Evolutionary conservation across 2,113 vertebrate genomes (phyloP).

Genomic region (Oncorhynchus clarkii): DNA sequence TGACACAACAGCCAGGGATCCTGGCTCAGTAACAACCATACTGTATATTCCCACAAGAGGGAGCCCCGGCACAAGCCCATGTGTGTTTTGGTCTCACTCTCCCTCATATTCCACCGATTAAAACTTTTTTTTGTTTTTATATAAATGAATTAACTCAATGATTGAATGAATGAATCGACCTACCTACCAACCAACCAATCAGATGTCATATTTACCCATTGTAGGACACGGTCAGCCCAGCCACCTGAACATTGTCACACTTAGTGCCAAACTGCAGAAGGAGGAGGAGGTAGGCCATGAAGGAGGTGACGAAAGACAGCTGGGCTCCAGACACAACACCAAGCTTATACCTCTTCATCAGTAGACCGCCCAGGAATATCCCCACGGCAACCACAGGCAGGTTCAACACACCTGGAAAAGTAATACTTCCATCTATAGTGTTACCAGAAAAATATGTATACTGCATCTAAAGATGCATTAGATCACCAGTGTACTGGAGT

Average conservation of each 20-base stretch:
- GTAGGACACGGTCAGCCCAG: slow-evolving; percentile 59
- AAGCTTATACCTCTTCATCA: slow-evolving; percentile 87
- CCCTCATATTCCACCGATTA: too few species aligned
- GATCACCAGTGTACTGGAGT: neutral
- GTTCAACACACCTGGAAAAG: slow-evolving; percentile 71
- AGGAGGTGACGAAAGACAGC: slow-evolving; percentile 68
- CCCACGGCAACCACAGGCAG: slow-evolving; percentile 78
- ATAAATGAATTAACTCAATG: neutral
- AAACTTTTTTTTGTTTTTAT: too few species aligned
- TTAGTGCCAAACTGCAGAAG: slow-evolving; percentile 71
- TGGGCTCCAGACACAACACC: slow-evolving; percentile 75
- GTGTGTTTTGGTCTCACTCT: too few species aligned
- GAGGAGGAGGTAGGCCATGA: slow-evolving; percentile 51
- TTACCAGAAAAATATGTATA: too few species aligned
- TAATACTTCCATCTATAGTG: slow-evolving; percentile 3
- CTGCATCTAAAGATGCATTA: too few species aligned
- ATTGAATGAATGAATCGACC: neutral
- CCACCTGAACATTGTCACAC: slow-evolving; percentile 73
- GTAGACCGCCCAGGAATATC: slow-evolving; percentile 83
- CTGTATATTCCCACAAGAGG: too few species aligned
- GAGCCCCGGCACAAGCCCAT: too few species aligned
- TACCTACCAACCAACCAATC: too few species aligned
- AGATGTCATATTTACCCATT: slow-evolving; percentile 76
- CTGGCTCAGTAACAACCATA: too few species aligned
- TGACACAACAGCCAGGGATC: too few species aligned